phyloP scores from a whole-genome alignment of 92 coral and sea anemone genomes.

The Paramuricea clavata region DNA sequence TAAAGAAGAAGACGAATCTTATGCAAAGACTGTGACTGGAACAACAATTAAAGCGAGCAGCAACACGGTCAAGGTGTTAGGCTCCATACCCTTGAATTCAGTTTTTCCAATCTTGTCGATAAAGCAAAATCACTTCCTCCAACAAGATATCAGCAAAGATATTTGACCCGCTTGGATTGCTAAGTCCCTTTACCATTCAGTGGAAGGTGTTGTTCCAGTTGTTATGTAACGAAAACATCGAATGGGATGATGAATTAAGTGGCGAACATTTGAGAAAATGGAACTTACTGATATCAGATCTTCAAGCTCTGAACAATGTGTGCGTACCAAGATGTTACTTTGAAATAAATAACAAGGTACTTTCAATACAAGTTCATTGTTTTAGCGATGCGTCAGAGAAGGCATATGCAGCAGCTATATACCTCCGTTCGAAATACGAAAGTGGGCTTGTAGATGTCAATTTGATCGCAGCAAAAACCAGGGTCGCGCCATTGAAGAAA shows the following conservation, averaged over 20 bases:
- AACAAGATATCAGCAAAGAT: slow-evolving; percentile 16
- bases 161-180: slow-evolving; percentile 63
- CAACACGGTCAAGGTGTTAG: no score
- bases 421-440: slow-evolving; percentile 51
- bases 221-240: slow-evolving; percentile 33
- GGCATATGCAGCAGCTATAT: no score
- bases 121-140: no score
- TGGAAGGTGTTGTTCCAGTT: slow-evolving; percentile 62
- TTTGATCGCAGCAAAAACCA: slow-evolving; percentile 53
- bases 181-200: slow-evolving; percentile 68
- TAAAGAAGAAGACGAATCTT: no score
- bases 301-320: slow-evolving; percentile 56
- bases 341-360: neutral
- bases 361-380: slow-evolving; percentile 49
- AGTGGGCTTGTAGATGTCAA: slow-evolving; percentile 55
- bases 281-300: slow-evolving; percentile 33
- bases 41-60: no score
- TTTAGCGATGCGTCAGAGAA: slow-evolving; percentile 71
- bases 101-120: no score
- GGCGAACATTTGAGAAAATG: slow-evolving; percentile 53
- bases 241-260: slow-evolving; percentile 53
- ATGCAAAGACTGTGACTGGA: no score
- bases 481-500: slow-evolving; percentile 55
- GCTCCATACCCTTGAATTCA: no score
- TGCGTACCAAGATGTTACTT: no score